Conservation (phyloP, 2,113 vertebrate species). For the Hypanus sabinus region DNA sequence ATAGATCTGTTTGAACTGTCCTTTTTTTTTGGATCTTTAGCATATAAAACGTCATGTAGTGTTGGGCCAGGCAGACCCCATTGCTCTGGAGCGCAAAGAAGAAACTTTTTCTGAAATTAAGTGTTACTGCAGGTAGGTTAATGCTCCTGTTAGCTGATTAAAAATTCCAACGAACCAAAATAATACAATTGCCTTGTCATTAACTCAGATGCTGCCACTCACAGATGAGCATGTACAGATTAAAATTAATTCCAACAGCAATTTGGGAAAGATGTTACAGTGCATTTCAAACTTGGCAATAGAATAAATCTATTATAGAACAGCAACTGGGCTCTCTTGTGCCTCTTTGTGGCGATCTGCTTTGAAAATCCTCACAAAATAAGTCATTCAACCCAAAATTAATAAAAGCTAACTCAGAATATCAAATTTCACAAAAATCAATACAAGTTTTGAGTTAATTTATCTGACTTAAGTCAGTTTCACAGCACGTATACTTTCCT, state of each 20-base stretch:
- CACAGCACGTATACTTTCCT: neutral
- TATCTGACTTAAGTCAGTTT: neutral
- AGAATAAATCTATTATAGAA: neutral
- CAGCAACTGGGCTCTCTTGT: constrained; percentile 2
- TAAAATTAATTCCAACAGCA: neutral
- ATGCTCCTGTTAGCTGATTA: constrained; percentile 3
- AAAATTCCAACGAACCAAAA: constrained; percentile 12
- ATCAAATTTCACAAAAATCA: neutral
- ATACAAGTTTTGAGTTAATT: neutral
- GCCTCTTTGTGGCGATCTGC: neutral
- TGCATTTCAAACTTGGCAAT: neutral
- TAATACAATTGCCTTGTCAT: constrained; percentile 11
- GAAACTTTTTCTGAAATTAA: neutral
- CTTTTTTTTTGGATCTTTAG: too few species aligned
- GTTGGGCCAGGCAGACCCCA: too few species aligned
- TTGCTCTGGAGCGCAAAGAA: neutral
- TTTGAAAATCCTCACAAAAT: neutral
- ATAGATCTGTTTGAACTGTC: too few species aligned
- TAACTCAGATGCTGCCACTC: neutral
- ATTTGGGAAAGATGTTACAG: neutral
- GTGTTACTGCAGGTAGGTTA: neutral
- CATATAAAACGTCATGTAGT: too few species aligned
- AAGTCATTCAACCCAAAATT: neutral
- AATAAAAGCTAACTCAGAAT: neutral
- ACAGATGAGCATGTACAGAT: neutral